Conservation (phyloP, 2,113 vertebrate genomes). For the Patagioenas fasciata region DNA sequence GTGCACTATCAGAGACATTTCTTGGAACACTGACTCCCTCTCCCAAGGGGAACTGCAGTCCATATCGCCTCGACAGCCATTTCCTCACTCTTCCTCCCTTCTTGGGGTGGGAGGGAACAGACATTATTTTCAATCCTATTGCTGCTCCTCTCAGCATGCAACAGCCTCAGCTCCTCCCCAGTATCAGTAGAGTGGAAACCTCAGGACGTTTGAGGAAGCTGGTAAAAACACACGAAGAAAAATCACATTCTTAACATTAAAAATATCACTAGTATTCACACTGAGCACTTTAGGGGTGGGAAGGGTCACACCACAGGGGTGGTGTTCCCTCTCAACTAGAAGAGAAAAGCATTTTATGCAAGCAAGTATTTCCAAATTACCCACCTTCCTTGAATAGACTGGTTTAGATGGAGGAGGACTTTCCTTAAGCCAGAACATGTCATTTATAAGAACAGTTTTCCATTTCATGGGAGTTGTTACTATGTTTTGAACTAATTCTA, state of each 20-base stretch:
- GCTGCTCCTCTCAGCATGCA: not conserved
- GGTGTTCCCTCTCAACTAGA: not conserved
- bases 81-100: not conserved
- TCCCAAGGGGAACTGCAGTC: not conserved
- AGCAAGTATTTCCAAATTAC: not conserved
- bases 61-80: not conserved
- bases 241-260: not conserved
- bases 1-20: fast-evolving
- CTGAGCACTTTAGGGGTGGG: too few relatives aligned
- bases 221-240: not conserved
- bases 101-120: fast-evolving
- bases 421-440: not conserved
- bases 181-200: not conserved
- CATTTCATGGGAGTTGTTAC: not conserved
- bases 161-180: not conserved
- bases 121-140: not conserved
- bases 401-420: not conserved
- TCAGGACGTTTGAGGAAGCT: not conserved
- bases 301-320: not conserved
- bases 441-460: not conserved
- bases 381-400: not conserved
- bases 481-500: not conserved
- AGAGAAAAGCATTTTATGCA: not conserved
- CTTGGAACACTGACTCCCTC: not conserved
- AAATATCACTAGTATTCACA: not conserved